Percentiles rank a stretch among this genome's conserved stretches.
Conservation (phyloP, 2,888 invertebrate species). For the Dioctria rufipes region DNA sequence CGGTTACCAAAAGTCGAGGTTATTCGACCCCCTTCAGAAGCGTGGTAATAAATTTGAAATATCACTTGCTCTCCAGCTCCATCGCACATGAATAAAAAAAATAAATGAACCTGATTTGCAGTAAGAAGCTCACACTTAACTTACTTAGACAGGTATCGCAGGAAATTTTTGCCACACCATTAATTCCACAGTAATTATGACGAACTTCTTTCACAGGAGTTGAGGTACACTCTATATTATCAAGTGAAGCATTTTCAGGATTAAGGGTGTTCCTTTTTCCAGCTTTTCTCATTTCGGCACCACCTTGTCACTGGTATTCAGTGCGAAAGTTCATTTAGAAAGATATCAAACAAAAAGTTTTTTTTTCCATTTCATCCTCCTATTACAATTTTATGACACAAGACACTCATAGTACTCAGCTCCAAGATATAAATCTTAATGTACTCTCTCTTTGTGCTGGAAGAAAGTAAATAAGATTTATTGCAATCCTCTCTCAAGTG, state of each 20-base stretch:
- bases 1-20: no score
- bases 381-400: constrained; percentile 47
- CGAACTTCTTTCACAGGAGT: background rate
- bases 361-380: constrained; percentile 22
- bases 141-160: background rate
- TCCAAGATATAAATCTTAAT: constrained; percentile 58
- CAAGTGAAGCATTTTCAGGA: background rate
- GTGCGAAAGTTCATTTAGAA: constrained; percentile 41
- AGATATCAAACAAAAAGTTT: constrained; percentile 48
- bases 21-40: no score
- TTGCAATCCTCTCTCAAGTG: constrained; percentile 58
- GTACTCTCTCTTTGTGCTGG: constrained; percentile 56
- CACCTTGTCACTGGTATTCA: background rate
- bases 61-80: background rate
- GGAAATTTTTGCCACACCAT: background rate
- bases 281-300: background rate
- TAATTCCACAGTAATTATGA: constrained; percentile 15
- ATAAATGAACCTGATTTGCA: background rate
- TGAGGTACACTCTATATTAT: background rate
- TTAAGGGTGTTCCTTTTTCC: constrained; percentile 3
- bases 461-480: constrained; percentile 59
- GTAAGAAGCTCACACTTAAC: background rate
- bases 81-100: background rate
- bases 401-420: constrained; percentile 44
- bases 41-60: background rate